Evolutionary conservation across 2,888 invertebrate genomes (phyloP).

Genomic region (Campoplex capitator): DNA sequence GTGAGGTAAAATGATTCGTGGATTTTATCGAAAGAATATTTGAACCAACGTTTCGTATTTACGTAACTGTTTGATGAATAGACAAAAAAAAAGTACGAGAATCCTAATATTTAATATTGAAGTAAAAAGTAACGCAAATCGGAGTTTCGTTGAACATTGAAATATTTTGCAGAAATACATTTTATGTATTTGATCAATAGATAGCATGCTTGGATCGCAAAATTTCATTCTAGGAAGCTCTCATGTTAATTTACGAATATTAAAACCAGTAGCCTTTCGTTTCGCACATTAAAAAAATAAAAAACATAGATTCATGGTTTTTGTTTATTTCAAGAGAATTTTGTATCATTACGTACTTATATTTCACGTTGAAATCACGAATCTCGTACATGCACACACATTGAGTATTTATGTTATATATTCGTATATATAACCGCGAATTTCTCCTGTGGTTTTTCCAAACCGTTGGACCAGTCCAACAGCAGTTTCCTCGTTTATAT

Average conservation of each 20-base stretch:
- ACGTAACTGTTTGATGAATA: not conserved
- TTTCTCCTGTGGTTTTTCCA: constrained; percentile 65
- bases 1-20: not conserved
- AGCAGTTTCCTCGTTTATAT: constrained; percentile 69
- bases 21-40: not conserved
- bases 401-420: constrained; percentile 58
- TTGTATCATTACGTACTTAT: constrained; percentile 50
- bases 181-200: not conserved
- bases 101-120: not conserved
- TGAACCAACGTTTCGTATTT: not conserved
- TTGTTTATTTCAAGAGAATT: not conserved
- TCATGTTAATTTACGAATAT: not conserved
- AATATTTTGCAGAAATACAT: not conserved
- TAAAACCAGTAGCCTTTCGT: not conserved
- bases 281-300: not conserved
- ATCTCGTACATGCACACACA: constrained; percentile 47
- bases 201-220: too few species aligned
- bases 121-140: not conserved
- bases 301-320: not conserved
- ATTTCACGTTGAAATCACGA: constrained; percentile 34
- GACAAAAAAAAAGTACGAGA: not conserved
- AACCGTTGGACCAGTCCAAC: constrained; percentile 62
- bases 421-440: constrained; percentile 58
- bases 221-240: not conserved
- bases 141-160: not conserved